Conservation (phyloP, 2,113 vertebrate genomes). For the Cyprinodon variegatus region DNA sequence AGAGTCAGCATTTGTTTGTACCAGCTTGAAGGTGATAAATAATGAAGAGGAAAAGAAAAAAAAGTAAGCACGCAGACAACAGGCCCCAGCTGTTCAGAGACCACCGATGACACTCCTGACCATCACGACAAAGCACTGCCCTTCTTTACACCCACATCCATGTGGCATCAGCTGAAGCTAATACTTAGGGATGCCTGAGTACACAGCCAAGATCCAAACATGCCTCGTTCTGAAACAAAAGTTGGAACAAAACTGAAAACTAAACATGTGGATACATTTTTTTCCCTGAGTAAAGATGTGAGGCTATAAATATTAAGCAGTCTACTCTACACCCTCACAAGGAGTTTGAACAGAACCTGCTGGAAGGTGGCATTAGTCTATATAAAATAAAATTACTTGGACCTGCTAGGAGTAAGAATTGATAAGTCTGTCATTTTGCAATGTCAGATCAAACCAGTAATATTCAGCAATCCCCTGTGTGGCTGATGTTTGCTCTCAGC, state of each 20-base stretch:
- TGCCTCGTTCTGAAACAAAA: conserved; percentile 35
- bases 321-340: conserved; percentile 22
- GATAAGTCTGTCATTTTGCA: neutral
- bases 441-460: conserved; percentile 32
- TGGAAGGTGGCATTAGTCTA: conserved; percentile 14
- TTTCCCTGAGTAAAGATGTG: conserved; percentile 22
- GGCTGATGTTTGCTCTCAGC: conserved; percentile 22
- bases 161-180: conserved; percentile 39
- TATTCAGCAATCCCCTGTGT: conserved; percentile 7
- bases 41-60: neutral
- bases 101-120: conserved; percentile 10
- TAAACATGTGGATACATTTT: conserved; percentile 30
- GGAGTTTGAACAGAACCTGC: conserved; percentile 21
- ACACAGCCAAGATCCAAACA: conserved; percentile 63
- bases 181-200: conserved; percentile 62
- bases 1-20: conserved; percentile 41
- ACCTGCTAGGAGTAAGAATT: neutral
- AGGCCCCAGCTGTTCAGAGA: conserved; percentile 8
- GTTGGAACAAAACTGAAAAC: conserved; percentile 42
- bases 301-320: conserved; percentile 65
- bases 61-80: conserved; percentile 3
- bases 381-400: neutral
- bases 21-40: conserved; percentile 26
- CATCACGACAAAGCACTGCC: neutral
- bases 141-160: conserved; percentile 29